phyloP scores from a whole-genome alignment of 2,888 invertebrate species.

The Ceriagrion tenellum region DNA sequence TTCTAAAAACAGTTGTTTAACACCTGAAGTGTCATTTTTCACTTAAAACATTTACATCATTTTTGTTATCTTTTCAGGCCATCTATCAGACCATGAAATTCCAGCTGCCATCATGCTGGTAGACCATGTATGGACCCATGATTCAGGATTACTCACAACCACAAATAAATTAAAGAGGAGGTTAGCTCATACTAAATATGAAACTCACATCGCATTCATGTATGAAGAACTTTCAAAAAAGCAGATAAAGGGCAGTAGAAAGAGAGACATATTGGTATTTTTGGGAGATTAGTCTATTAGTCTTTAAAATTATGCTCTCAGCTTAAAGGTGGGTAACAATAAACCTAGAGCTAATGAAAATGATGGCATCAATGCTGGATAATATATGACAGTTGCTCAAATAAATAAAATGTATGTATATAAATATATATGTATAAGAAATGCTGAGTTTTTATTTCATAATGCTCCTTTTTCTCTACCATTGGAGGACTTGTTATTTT shows the following conservation, averaged over 20 bases:
- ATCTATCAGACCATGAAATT: not conserved
- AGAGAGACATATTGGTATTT: not conserved
- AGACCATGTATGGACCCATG: not conserved
- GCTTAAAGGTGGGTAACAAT: not conserved
- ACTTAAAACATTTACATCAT: not conserved
- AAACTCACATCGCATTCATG: not conserved
- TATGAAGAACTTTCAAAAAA: not conserved
- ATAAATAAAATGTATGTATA: not conserved
- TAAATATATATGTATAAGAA: too few relatives aligned
- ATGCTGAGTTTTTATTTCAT: too few relatives aligned
- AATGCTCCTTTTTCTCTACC: too few relatives aligned
- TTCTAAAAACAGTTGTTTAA: too few relatives aligned
- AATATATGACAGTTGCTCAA: too few relatives aligned
- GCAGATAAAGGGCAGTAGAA: not conserved
- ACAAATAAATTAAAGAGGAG: not conserved
- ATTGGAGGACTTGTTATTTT: too few relatives aligned
- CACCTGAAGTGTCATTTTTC: too few relatives aligned
- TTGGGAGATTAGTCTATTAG: not conserved
- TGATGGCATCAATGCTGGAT: not conserved
- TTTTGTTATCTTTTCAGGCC: not conserved
- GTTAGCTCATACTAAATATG: not conserved
- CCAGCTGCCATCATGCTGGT: not conserved
- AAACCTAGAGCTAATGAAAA: not conserved
- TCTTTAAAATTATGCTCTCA: not conserved
- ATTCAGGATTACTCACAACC: not conserved